phyloP scores from a whole-genome alignment of 2,113 vertebrate species.

The Conger conger region DNA sequence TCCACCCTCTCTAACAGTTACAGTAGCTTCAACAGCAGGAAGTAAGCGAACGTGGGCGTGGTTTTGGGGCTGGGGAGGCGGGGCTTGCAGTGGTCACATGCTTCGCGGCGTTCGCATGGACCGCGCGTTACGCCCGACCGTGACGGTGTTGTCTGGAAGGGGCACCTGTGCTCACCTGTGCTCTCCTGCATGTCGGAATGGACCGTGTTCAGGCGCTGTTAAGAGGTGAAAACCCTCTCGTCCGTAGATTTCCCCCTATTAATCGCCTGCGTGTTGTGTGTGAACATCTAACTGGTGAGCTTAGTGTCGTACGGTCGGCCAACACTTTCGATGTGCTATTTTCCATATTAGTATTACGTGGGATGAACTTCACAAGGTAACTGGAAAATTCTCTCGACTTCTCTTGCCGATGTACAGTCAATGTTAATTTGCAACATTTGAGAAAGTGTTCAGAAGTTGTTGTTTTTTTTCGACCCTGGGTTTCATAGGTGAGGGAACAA shows the following conservation, averaged over 20 bases:
- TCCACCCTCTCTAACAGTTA: conserved; percentile 99
- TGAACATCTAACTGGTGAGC: not conserved
- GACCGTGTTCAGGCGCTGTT: not conserved
- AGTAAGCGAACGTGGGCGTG: conserved; percentile 81
- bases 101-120: not conserved
- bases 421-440: no score
- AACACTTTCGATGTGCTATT: not conserved
- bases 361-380: no score
- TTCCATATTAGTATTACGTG: no score
- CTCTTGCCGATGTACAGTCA: no score
- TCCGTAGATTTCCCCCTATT: not conserved
- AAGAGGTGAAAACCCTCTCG: not conserved
- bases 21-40: conserved; percentile 99
- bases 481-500: no score
- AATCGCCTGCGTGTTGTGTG: not conserved
- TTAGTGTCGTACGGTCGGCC: not conserved
- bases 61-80: conserved; percentile 29
- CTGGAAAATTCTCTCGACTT: no score
- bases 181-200: not conserved
- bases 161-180: not conserved
- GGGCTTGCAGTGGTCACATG: not conserved
- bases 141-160: not conserved
- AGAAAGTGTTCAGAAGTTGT: no score
- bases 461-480: no score
- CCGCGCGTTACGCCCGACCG: not conserved